phyloP scores from a whole-genome alignment of 2,797 vertebrate genomes.

The Scolopax rusticola region DNA sequence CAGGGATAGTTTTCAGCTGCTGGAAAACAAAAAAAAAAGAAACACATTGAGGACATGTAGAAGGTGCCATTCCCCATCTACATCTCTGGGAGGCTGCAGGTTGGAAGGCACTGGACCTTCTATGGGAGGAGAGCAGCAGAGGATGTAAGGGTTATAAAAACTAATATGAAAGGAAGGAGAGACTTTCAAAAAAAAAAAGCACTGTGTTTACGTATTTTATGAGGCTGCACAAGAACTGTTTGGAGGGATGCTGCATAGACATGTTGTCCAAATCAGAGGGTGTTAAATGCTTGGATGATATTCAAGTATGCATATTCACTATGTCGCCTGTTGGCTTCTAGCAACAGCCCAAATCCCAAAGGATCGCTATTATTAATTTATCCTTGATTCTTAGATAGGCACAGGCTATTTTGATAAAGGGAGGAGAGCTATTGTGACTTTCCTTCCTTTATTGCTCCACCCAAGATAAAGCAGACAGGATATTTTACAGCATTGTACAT shows the following conservation, averaged over 20 bases:
- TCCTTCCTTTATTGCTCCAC: constrained; percentile 59
- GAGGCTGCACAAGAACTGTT: background rate
- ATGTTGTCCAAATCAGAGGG: background rate
- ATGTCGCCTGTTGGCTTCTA: background rate
- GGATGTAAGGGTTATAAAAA: background rate
- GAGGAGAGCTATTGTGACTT: constrained; percentile 67
- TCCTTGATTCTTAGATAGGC: constrained; percentile 61
- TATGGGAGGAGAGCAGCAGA: fast-evolving
- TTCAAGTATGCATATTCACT: constrained; percentile 8
- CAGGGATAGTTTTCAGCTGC: background rate
- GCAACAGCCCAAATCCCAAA: background rate
- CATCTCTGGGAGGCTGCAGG: background rate
- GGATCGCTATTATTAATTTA: constrained; percentile 56
- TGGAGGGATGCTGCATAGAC: constrained; percentile 17
- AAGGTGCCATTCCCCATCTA: background rate
- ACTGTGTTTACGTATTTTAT: constrained; percentile 5
- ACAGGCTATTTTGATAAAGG: constrained; percentile 74
- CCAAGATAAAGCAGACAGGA: constrained; percentile 75
- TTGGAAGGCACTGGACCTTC: background rate
- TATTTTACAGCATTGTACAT: constrained; percentile 38
- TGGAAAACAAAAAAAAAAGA: background rate
- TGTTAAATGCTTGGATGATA: constrained; percentile 52
- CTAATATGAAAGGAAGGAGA: background rate
- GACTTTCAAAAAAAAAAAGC: background rate
- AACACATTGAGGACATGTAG: background rate